Conservation (phyloP, 2,113 vertebrate species). For the Oncorhynchus masou region DNA sequence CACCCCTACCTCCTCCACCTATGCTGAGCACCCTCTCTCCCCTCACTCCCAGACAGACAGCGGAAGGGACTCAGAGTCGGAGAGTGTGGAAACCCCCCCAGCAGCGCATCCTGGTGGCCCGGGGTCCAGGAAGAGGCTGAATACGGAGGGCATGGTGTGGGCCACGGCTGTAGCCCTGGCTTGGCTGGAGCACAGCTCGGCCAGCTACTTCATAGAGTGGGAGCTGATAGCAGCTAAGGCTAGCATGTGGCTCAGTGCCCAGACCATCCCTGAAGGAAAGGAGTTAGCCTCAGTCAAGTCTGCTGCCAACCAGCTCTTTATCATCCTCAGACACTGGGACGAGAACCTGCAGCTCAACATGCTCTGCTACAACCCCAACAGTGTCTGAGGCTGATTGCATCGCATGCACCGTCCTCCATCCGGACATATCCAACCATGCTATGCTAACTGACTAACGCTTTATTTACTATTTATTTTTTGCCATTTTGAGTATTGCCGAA, state of each 20-base stretch:
- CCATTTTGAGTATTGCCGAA: neutral
- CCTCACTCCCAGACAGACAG: slow-evolving; percentile 26
- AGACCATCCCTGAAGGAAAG: slow-evolving; percentile 81
- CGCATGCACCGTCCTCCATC: neutral
- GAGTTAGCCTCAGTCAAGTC: slow-evolving; percentile 79
- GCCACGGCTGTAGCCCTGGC: slow-evolving; percentile 90
- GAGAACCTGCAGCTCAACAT: slow-evolving; percentile 94
- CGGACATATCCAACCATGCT: neutral
- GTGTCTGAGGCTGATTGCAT: slow-evolving; percentile 65
- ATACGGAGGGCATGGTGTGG: slow-evolving; percentile 85
- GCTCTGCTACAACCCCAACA: slow-evolving; percentile 93
- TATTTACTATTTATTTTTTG: neutral
- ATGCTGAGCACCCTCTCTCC: slow-evolving; percentile 45
- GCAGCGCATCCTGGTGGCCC: neutral
- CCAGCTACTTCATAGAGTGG: slow-evolving; percentile 91
- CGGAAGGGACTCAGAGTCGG: slow-evolving; percentile 29
- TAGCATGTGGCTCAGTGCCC: slow-evolving; percentile 83
- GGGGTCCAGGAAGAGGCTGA: slow-evolving; percentile 46
- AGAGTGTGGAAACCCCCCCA: slow-evolving; percentile 27
- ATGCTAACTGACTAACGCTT: slow-evolving; percentile 47
- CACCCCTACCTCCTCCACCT: slow-evolving; percentile 44
- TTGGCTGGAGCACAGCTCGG: slow-evolving; percentile 95
- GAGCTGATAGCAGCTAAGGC: slow-evolving; percentile 93
- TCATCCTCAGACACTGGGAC: slow-evolving; percentile 95
- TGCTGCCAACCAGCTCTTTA: slow-evolving; percentile 91